Evolutionary conservation across 2,113 vertebrate genomes (phyloP), one percentile per base, ranked within the genome.

Genomic region (Merops nubicus): DNA sequence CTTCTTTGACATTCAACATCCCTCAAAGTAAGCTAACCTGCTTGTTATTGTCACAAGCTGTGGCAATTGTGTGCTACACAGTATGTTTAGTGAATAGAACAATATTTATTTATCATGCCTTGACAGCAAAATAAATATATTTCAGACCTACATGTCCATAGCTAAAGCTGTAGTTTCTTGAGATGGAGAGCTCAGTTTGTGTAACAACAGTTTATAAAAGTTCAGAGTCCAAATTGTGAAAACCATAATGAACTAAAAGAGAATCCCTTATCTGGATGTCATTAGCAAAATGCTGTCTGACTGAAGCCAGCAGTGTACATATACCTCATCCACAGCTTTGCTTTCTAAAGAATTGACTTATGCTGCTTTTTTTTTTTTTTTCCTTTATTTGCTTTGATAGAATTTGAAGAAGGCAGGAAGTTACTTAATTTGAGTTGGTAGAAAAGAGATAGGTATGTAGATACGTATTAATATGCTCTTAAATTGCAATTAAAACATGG

Each of bases 381-480:
- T 47, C n/a, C 75, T 59, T 42, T 1, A 63, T 84, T 47, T 93
- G 33, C 33, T 68, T 83, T 86, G 56, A 45, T 59, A 26, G 47
- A 91, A 76, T 78, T 63, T 64, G 17, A 75, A 78, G 34, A 94
- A 88, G 26, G 33, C 34, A 76, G 90, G 40, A 85, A 85, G 50
- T 45, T 42, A 29, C 42, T 90, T 90, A 36, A 67, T 88, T 85
- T 84, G 79, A 77, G n/a, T 21, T 17, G 12, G 15, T 67, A 33
- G 34, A 81, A 72, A 88, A 74, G 91, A 88, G 51, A 86, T 63
- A 81, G 54, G 36, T 74, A 92, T 74, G 76, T 57, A 70, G 85
- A 67, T 80, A 90, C 26, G 53, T 91, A 70, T 91, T 91, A 89
- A 86, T 63, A 70, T 43, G 42, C 50, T 95, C 94, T 91, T 70